Evolutionary conservation across 2,113 vertebrate species (phyloP).

Genomic region (Halcyon malimbica): DNA sequence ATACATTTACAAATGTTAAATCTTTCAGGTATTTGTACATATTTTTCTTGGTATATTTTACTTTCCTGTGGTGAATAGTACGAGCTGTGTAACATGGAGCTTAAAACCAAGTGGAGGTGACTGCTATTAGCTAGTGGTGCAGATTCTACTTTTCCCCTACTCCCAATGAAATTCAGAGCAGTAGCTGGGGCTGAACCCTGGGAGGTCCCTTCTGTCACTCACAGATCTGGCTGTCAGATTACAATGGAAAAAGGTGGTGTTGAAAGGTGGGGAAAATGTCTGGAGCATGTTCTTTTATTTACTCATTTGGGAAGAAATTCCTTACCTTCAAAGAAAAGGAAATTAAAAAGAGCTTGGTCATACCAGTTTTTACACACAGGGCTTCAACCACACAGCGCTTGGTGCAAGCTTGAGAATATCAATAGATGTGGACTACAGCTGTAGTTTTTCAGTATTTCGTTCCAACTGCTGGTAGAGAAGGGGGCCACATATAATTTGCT

Average conservation of each 20-base stretch:
- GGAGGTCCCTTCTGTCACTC: neutral
- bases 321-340: neutral
- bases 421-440: neutral
- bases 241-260: neutral
- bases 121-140: neutral
- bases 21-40: neutral
- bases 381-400: neutral
- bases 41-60: neutral
- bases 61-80: neutral
- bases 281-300: neutral
- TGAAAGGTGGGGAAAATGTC: neutral
- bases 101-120: neutral
- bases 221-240: neutral
- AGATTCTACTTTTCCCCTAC: neutral
- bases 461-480: neutral
- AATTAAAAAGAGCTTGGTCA: neutral
- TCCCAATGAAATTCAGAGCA: neutral
- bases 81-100: neutral
- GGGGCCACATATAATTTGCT: neutral
- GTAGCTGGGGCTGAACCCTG: neutral
- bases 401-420: neutral
- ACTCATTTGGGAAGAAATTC: neutral
- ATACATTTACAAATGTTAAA: neutral
- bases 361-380: neutral
- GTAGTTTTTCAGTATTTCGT: neutral